Evolutionary conservation across 2,888 invertebrate species (phyloP).

Genomic region (Caenorhabditis becei): DNA sequence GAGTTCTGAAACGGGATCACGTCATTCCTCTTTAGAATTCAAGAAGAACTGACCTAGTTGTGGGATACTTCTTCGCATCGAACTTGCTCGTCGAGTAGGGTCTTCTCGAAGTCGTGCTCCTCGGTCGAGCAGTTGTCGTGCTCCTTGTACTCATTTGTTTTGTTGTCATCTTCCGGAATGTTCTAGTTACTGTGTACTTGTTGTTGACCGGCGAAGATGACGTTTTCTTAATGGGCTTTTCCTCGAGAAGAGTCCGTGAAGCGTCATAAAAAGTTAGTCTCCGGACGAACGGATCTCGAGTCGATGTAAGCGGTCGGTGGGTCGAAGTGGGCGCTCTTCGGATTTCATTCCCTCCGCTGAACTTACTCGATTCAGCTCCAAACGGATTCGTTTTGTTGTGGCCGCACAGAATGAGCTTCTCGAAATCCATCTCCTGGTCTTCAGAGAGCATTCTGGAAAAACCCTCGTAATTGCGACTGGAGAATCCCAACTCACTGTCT

Average conservation of each 20-base stretch:
- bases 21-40: not conserved
- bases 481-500: constrained; percentile 4
- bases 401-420: constrained; percentile 57
- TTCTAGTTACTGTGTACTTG: constrained; percentile 46
- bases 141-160: constrained; percentile 29
- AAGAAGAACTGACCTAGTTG: not conserved
- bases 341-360: constrained; percentile 51
- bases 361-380: constrained; percentile 42
- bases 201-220: not conserved
- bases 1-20: not conserved
- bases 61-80: constrained; percentile 9
- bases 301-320: constrained; percentile 48
- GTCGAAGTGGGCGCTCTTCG: constrained; percentile 47
- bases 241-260: constrained; percentile 37
- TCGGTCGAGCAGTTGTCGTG: constrained; percentile 5
- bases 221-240: constrained; percentile 26
- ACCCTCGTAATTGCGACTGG: not conserved
- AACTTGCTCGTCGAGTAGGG: constrained; percentile 4
- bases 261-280: constrained; percentile 55
- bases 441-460: constrained; percentile 39
- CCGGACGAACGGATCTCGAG: constrained; percentile 52
- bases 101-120: constrained; percentile 8
- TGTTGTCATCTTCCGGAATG: constrained; percentile 47
- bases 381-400: constrained; percentile 25
- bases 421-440: constrained; percentile 55